Evolutionary conservation across 2,888 invertebrate genomes (phyloP).

Genomic region (Parasteatoda lunata): DNA sequence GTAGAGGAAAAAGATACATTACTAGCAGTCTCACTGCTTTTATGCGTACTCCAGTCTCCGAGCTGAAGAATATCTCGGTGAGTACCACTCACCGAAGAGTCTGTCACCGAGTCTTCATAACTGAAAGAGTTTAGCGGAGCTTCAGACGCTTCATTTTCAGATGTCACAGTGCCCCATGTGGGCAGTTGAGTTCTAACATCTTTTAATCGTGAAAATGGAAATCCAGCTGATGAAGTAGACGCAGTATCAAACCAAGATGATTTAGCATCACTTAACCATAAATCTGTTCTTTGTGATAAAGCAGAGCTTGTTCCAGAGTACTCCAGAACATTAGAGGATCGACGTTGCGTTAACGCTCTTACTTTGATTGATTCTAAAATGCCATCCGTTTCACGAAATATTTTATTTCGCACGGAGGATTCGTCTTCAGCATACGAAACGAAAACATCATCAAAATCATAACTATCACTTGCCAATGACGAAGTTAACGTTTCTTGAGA

Average conservation of each 20-base stretch:
- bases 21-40: conserved; percentile 71
- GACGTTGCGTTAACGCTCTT: conserved; percentile 33
- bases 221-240: conserved; percentile 40
- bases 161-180: conserved; percentile 42
- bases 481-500: conserved; percentile 69
- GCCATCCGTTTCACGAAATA: conserved; percentile 29
- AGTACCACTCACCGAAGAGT: conserved; percentile 26
- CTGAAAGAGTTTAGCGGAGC: conserved; percentile 40
- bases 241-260: conserved; percentile 43
- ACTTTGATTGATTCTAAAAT: conserved; percentile 27
- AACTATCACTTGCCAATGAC: conserved; percentile 70
- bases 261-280: conserved; percentile 36
- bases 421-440: conserved; percentile 71
- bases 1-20: conserved; percentile 70
- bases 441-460: conserved; percentile 71
- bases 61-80: conserved; percentile 51
- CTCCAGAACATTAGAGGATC: conserved; percentile 58
- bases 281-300: conserved; percentile 41
- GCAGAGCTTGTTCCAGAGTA: conserved; percentile 44
- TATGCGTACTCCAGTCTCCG: conserved; percentile 58
- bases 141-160: conserved; percentile 42
- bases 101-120: conserved; percentile 53
- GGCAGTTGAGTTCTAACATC: conserved; percentile 57
- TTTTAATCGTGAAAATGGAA: conserved; percentile 12
- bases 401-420: conserved; percentile 13